Conservation (phyloP, 2,113 vertebrate species). For the Danio rerio region DNA sequence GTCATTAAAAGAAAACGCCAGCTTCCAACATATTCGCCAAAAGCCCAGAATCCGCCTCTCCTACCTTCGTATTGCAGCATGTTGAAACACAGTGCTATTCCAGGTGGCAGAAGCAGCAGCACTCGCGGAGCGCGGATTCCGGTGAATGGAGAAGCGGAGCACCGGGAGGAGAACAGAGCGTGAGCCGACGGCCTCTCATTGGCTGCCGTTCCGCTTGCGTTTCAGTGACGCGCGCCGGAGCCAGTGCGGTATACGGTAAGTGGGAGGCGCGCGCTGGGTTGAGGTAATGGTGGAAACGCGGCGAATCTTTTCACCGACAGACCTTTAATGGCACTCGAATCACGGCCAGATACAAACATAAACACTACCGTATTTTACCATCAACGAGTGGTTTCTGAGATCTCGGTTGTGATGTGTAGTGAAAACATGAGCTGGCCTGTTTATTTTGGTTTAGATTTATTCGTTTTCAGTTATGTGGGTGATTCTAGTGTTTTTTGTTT, state of each 20-base stretch:
- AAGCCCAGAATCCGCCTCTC: not conserved
- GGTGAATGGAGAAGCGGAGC: constrained; percentile 67
- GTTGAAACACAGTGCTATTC: constrained; percentile 77
- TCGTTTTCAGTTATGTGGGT: no score
- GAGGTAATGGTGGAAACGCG: constrained; percentile 39
- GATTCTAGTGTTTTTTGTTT: no score
- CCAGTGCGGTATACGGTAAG: constrained; percentile 32
- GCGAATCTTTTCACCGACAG: constrained; percentile 36
- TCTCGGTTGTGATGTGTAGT: not conserved
- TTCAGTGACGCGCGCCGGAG: constrained; percentile 69
- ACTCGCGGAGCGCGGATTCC: constrained; percentile 55
- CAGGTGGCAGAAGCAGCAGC: constrained; percentile 54
- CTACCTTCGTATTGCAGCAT: constrained; percentile 81
- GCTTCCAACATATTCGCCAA: not conserved
- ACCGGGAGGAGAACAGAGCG: constrained; percentile 56
- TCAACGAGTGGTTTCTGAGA: not conserved
- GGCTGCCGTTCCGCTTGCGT: constrained; percentile 68
- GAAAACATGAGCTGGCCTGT: no score
- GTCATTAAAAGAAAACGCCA: not conserved
- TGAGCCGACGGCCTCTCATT: constrained; percentile 53
- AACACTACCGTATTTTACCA: constrained; percentile 26
- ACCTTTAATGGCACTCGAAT: constrained; percentile 37
- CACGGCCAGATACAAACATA: constrained; percentile 2
- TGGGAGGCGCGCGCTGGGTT: constrained; percentile 47
- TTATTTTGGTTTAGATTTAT: no score